Base-by-base conservation (phyloP, 1,140 invertebrate species). In the Zaprionus tsacasi region DNA sequence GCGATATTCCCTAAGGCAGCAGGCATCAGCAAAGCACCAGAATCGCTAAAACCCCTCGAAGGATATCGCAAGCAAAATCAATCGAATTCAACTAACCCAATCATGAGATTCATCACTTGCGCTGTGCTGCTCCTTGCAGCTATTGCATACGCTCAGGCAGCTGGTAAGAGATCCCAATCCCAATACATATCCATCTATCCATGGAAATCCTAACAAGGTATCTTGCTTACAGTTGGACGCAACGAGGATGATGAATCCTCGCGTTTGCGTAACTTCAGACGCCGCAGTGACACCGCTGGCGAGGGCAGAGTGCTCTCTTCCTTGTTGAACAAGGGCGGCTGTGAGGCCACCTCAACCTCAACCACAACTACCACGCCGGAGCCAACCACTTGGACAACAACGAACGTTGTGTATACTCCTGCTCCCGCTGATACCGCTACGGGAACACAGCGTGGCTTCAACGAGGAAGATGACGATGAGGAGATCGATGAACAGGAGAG, bases 21-120 rank as follows among this genome's bases (percentile, higher is more conserved):
- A 82, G 74, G 60, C 27, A 21, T 1, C 74, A 76, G 45, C 74
- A 36, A 12, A 25, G 45, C 45, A 50, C 48, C 43, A 81, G 54
- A 68, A 52, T 6, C 60, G 11, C 11, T 27, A 11, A 35, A 1
- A 25, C 8, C 0, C 3, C 15, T 3, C 2, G 21, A 35, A 55
- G 63, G 15, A 58, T 36, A 69, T 6, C 17, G 15, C 12, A 25
- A 58, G 4, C 27, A 7, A 25, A 43, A 15, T n/a, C 40, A 45
- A 43, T 0, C n/a, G 1, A 30, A 43, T 15, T 7, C n/a, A 45
- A 45, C 40, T 45, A 15, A 45, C 40, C 40, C 30, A 40, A 70
- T 12, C 11, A 88, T 88, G 85, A 90, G 88, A 66, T 81, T 76
- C 36, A 12, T 81, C 12, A 52, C 48, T 55, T 80, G 27, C 36